A percentile compares a stretch with the other conserved stretches of the same genome.
phyloP scores from a whole-genome alignment of 1,140 invertebrate species.

The Heliconius melpomene region DNA sequence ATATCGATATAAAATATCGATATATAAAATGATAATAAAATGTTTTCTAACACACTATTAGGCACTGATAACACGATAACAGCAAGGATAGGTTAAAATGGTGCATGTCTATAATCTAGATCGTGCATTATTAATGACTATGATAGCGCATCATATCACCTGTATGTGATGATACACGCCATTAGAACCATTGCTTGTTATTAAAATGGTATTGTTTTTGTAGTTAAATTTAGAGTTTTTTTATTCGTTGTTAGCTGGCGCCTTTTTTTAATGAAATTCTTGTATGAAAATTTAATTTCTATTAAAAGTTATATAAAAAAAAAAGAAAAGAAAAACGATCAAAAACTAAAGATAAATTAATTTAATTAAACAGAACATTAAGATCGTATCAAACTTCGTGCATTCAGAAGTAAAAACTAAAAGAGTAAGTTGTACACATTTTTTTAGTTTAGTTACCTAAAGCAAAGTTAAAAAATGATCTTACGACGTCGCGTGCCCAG shows the following conservation, averaged over 20 bases:
- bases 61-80: constrained; percentile 69
- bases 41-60: constrained; percentile 54
- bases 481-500: constrained; percentile 54
- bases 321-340: neutral
- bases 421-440: neutral
- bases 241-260: neutral
- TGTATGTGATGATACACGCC: constrained; percentile 72
- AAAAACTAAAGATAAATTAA: neutral
- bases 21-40: neutral
- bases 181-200: constrained; percentile 48
- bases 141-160: constrained; percentile 53
- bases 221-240: neutral
- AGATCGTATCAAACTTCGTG: neutral
- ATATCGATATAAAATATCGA: neutral
- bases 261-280: no score
- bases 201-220: neutral
- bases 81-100: constrained; percentile 57
- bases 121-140: constrained; percentile 71
- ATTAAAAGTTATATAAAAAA: neutral
- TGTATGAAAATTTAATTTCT: no score
- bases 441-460: neutral
- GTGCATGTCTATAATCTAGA: constrained; percentile 74
- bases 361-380: neutral
- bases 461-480: constrained; percentile 18
- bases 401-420: neutral